These are phyloP conservation scores for Coremacera marginata DNA, from an alignment of 2,888 invertebrate genomes.

Conservation along the genomic window DNA sequence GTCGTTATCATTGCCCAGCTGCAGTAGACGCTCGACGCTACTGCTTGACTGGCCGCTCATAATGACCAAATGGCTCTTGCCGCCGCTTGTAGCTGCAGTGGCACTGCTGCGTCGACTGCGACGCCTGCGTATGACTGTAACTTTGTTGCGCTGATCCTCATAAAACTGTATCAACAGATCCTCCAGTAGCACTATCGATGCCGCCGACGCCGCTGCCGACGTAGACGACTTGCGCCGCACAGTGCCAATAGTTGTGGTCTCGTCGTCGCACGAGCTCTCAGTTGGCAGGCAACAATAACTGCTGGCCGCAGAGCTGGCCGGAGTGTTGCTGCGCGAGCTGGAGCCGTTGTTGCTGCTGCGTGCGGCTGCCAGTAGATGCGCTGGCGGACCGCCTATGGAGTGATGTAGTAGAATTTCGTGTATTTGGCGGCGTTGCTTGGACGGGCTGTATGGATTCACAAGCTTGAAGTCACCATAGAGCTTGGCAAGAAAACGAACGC, in stretches of 20 bases:
- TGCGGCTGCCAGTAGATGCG: constrained; percentile 34
- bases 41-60: constrained; percentile 55
- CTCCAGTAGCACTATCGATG: constrained; percentile 62
- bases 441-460: constrained; percentile 64
- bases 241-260: constrained; percentile 48
- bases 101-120: constrained; percentile 50
- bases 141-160: constrained; percentile 63
- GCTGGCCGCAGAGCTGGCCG: constrained; percentile 49
- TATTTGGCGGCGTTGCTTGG: constrained; percentile 62
- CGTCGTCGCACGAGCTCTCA: constrained; percentile 51
- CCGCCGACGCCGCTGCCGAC: constrained; percentile 43
- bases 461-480: constrained; percentile 63
- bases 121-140: constrained; percentile 60
- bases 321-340: constrained; percentile 49
- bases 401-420: constrained; percentile 63
- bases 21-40: constrained; percentile 54
- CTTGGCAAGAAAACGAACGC: constrained; percentile 64
- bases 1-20: constrained; percentile 49
- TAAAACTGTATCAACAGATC: constrained; percentile 67
- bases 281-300: constrained; percentile 50
- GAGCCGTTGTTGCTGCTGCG: constrained; percentile 54
- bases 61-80: constrained; percentile 51
- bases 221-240: constrained; percentile 60
- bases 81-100: constrained; percentile 37
- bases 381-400: constrained; percentile 51